A percentile compares a stretch with the other conserved stretches of the same genome.
phyloP scores from a whole-genome alignment of 2,888 invertebrate species.

The Clanis bilineata region DNA sequence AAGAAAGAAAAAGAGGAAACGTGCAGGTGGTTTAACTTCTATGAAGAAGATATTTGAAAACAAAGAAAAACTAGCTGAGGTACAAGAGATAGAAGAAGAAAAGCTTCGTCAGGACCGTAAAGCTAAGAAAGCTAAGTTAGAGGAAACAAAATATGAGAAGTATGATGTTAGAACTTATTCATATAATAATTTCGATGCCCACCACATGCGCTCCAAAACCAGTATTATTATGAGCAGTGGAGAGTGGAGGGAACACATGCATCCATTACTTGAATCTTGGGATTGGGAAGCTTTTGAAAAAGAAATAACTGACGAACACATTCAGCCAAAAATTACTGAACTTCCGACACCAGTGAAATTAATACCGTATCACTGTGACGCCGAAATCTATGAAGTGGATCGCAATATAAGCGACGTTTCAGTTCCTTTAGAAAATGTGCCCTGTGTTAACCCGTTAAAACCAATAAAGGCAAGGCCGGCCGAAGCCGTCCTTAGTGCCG shows the following conservation, averaged over 20 bases:
- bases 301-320: constrained; percentile 76
- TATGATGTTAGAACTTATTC: constrained; percentile 73
- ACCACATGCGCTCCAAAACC: constrained; percentile 77
- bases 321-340: constrained; percentile 65
- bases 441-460: constrained; percentile 84
- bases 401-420: constrained; percentile 78
- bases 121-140: constrained; percentile 70
- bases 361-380: constrained; percentile 73
- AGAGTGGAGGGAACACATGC: constrained; percentile 84
- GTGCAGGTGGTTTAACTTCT: constrained; percentile 84
- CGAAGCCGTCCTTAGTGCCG: constrained; percentile 63
- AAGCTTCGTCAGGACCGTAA: constrained; percentile 65
- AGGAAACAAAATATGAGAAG: constrained; percentile 71
- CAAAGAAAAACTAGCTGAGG: constrained; percentile 87
- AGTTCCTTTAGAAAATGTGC: constrained; percentile 81
- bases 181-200: constrained; percentile 71
- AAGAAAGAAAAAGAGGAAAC: constrained; percentile 81
- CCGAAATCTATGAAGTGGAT: constrained; percentile 77
- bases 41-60: constrained; percentile 89
- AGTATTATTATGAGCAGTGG: constrained; percentile 75
- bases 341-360: constrained; percentile 77
- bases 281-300: constrained; percentile 85
- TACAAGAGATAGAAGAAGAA: constrained; percentile 81
- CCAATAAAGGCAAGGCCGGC: constrained; percentile 79
- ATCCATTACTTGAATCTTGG: constrained; percentile 84